phyloP scores from a whole-genome alignment of 2,797 vertebrate genomes.

The Fundulus diaphanus region DNA sequence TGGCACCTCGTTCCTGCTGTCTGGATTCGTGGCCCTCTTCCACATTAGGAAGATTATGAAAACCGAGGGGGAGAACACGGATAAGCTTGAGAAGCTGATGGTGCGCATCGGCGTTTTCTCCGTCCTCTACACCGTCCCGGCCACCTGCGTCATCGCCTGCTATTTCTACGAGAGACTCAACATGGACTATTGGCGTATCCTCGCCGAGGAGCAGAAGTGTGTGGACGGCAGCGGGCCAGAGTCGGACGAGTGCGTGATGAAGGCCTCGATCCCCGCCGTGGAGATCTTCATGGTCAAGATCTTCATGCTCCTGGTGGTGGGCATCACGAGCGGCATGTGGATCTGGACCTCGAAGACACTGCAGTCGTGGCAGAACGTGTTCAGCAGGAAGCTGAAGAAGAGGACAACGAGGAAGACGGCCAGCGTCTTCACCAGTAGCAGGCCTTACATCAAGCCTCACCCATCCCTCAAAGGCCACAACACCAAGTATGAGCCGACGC shows the following conservation, averaged over 20 bases:
- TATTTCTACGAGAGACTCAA: constrained; percentile 97
- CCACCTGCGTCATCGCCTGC: constrained; percentile 97
- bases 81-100: constrained; percentile 97
- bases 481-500: constrained; percentile 88
- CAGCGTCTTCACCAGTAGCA: constrained; percentile 87
- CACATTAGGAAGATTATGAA: constrained; percentile 97
- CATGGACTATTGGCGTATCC: constrained; percentile 92
- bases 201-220: constrained; percentile 87
- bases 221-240: constrained; percentile 71
- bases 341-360: constrained; percentile 98
- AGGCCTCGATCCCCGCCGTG: constrained; percentile 90
- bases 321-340: constrained; percentile 98
- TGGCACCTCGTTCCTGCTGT: constrained; percentile 95
- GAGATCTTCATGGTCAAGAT: constrained; percentile 99
- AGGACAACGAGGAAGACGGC: constrained; percentile 90
- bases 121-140: constrained; percentile 94
- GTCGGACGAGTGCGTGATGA: constrained; percentile 89
- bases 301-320: constrained; percentile 97
- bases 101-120: constrained; percentile 97
- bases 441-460: constrained; percentile 93
- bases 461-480: constrained; percentile 88
- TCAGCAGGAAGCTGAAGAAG: constrained; percentile 90
- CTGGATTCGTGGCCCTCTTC: constrained; percentile 97
- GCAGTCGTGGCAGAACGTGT: constrained; percentile 96
- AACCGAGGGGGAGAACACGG: constrained; percentile 96